phyloP scores from a whole-genome alignment of 1,140 invertebrate genomes.

The Aricia agestis region DNA sequence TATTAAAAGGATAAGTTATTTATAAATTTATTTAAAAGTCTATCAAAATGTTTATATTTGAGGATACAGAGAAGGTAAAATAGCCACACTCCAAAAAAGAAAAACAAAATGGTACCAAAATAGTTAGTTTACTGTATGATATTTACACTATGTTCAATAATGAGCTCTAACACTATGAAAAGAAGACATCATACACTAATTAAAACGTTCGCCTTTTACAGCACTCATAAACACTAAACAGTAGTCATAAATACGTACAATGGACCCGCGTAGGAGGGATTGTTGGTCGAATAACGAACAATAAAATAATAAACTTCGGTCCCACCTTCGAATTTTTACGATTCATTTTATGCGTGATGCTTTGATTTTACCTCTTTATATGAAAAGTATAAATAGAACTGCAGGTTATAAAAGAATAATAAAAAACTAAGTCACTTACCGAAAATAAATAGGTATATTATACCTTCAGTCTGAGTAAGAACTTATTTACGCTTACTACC shows the following conservation, averaged over 20 bases:
- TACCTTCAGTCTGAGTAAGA: too few relatives aligned
- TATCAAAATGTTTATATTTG: too few relatives aligned
- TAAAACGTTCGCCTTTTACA: slow-evolving; percentile 5
- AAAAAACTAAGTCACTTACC: background rate
- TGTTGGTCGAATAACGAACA: slow-evolving; percentile 9
- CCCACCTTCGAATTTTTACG: background rate
- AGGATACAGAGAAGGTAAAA: too few relatives aligned
- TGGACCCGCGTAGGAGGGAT: background rate
- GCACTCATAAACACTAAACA: background rate
- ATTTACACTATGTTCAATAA: too few relatives aligned
- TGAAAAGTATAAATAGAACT: too few relatives aligned
- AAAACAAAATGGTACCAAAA: too few relatives aligned
- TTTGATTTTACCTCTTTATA: too few relatives aligned
- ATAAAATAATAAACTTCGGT: slow-evolving; percentile 8
- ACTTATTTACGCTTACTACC: too few relatives aligned
- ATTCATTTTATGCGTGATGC: background rate
- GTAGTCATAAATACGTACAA: slow-evolving; percentile 5
- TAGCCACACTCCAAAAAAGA: too few relatives aligned
- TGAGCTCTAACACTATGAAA: background rate
- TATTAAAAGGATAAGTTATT: too few relatives aligned
- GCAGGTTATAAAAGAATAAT: background rate
- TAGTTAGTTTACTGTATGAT: too few relatives aligned
- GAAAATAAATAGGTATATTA: background rate
- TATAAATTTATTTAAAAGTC: too few relatives aligned
- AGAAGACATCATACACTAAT: slow-evolving; percentile 3